Conservation (phyloP, 2,888 invertebrate species). For the Caradrina kadenii region DNA sequence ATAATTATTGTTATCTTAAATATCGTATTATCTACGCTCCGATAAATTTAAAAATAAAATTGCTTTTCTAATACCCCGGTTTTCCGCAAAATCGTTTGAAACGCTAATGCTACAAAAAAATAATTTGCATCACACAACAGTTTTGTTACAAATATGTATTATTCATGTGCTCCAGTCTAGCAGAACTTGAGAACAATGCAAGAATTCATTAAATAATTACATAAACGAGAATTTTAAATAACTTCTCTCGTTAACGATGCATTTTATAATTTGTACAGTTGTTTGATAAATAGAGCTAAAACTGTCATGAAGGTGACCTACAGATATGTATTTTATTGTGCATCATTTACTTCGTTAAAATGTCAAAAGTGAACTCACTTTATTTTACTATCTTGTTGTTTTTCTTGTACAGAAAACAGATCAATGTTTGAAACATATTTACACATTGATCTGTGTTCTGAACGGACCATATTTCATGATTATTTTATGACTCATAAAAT, state of each 20-base stretch:
- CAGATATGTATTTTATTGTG: not conserved
- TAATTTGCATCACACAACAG: conserved; percentile 24
- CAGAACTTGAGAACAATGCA: conserved; percentile 17
- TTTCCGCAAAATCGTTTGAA: conserved; percentile 12
- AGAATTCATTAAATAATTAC: not conserved
- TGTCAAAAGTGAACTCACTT: conserved; percentile 8
- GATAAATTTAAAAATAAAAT: conserved; percentile 14
- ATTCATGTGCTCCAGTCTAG: conserved; percentile 30
- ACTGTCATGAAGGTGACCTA: conserved; percentile 19
- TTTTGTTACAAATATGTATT: conserved; percentile 33
- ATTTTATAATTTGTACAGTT: conserved; percentile 6
- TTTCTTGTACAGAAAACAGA: too few species aligned
- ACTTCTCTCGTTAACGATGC: not conserved
- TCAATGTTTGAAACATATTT: not conserved
- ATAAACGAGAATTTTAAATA: conserved; percentile 5
- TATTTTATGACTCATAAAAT: conserved; percentile 54
- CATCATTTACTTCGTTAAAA: not conserved
- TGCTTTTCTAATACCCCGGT: not conserved
- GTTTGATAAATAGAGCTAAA: conserved; percentile 13
- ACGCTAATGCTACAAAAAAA: conserved; percentile 21
- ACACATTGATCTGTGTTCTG: not conserved
- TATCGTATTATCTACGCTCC: conserved; percentile 8
- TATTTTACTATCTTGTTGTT: not conserved
- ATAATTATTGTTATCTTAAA: not conserved
- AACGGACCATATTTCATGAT: conserved; percentile 4